Evolutionary conservation across 2,113 vertebrate genomes (phyloP).

Genomic region (Delphinus delphis): DNA sequence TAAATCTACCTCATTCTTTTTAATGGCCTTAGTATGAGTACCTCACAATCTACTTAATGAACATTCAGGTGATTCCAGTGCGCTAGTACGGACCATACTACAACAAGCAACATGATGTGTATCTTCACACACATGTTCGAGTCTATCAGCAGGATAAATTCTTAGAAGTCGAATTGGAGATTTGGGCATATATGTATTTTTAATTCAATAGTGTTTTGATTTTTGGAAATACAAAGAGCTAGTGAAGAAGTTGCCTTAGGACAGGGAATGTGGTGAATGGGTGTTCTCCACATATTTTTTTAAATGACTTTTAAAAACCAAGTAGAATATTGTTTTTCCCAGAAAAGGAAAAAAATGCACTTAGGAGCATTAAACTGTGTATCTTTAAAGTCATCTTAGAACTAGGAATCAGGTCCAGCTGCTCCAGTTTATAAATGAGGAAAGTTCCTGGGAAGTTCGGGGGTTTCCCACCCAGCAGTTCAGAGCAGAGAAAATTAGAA

Average conservation of each 20-base stretch:
- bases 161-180: not conserved
- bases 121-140: not conserved
- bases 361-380: not conserved
- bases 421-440: not conserved
- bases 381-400: constrained; percentile 3
- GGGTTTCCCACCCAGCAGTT: not conserved
- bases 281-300: not conserved
- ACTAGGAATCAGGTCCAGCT: not conserved
- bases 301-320: not conserved
- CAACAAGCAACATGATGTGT: not conserved
- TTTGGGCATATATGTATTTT: not conserved
- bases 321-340: not conserved
- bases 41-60: not conserved
- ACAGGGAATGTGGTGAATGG: not conserved
- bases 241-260: not conserved
- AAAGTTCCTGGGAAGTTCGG: not conserved
- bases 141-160: not conserved
- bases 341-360: not conserved
- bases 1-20: not conserved
- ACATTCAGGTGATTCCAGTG: not conserved
- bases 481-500: not conserved
- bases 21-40: not conserved
- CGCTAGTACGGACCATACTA: not conserved
- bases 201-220: not conserved
- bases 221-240: constrained; percentile 5